Evolutionary conservation across 2,797 vertebrate genomes (phyloP).

Genomic region (Sebastes reedi): DNA sequence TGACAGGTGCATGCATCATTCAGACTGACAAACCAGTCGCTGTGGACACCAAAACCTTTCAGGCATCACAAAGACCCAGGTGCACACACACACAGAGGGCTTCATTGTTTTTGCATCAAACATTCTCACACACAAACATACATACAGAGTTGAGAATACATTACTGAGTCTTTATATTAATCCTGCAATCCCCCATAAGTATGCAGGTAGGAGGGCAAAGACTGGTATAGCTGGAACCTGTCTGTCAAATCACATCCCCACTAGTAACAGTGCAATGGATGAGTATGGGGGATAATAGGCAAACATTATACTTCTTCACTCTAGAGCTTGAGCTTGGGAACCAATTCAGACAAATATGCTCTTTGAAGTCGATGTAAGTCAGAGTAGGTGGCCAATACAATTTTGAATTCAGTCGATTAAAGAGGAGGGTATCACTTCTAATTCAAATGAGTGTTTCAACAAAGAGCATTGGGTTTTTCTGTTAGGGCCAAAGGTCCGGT

Average conservation of each 20-base stretch:
- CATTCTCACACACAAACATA: neutral
- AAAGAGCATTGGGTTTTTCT: neutral
- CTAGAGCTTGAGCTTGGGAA: conserved; percentile 14
- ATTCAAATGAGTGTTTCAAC: conserved; percentile 27
- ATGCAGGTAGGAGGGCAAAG: conserved; percentile 43
- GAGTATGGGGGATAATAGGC: conserved; percentile 30
- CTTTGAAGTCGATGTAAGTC: conserved; percentile 36
- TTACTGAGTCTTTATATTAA: conserved; percentile 37
- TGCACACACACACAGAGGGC: conserved; percentile 8
- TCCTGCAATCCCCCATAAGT: conserved; percentile 33
- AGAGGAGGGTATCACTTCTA: conserved; percentile 7
- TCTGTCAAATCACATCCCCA: conserved; percentile 42
- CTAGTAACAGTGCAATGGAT: neutral
- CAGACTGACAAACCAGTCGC: conserved; percentile 24
- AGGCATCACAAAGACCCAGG: conserved; percentile 42
- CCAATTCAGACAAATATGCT: conserved; percentile 33
- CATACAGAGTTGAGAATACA: conserved; percentile 35
- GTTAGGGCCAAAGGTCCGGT: neutral
- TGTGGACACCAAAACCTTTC: conserved; percentile 39
- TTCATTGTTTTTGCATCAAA: conserved; percentile 40
- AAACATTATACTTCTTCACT: conserved; percentile 32
- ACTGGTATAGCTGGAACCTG: conserved; percentile 34
- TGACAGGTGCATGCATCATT: conserved; percentile 40
- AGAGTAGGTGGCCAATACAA: conserved; percentile 14
- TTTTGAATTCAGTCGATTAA: conserved; percentile 13